phyloP scores from a whole-genome alignment of 2,113 vertebrate species.

The Gymnogyps californianus region DNA sequence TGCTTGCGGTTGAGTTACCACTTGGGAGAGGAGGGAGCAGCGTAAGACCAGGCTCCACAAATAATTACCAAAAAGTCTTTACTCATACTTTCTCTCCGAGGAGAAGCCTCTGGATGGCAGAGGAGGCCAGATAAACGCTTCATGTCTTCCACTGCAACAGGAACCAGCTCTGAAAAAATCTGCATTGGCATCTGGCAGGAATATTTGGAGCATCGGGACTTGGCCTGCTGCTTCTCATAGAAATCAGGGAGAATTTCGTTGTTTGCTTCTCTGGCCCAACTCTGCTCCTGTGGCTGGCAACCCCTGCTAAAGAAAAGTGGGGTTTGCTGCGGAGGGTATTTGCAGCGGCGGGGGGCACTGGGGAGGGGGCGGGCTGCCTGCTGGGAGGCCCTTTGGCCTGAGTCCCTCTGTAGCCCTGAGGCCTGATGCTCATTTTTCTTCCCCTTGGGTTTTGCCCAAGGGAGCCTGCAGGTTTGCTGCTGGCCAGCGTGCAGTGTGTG shows the following conservation, averaged over 20 bases:
- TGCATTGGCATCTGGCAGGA: accelerated
- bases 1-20: not conserved
- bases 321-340: not conserved
- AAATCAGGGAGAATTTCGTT: not conserved
- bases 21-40: not conserved
- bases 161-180: not conserved
- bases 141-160: not conserved
- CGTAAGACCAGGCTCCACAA: not conserved
- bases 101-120: not conserved
- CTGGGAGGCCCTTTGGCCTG: not conserved
- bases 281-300: not conserved
- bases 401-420: not conserved
- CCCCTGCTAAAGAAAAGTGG: not conserved
- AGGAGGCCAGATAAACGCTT: not conserved
- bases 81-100: not conserved
- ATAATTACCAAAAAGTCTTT: not conserved
- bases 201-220: not conserved
- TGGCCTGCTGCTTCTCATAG: not conserved
- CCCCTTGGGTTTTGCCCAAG: not conserved
- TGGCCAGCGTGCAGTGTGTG: accelerated
- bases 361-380: not conserved
- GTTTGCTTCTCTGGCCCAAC: not conserved
- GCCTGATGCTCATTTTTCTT: not conserved
- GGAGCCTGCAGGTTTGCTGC: not conserved
- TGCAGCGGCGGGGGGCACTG: not conserved